Evolutionary conservation across 2,888 invertebrate genomes (phyloP), one percentile per base, ranked within the genome.

Genomic region (Protophormia terraenovae): DNA sequence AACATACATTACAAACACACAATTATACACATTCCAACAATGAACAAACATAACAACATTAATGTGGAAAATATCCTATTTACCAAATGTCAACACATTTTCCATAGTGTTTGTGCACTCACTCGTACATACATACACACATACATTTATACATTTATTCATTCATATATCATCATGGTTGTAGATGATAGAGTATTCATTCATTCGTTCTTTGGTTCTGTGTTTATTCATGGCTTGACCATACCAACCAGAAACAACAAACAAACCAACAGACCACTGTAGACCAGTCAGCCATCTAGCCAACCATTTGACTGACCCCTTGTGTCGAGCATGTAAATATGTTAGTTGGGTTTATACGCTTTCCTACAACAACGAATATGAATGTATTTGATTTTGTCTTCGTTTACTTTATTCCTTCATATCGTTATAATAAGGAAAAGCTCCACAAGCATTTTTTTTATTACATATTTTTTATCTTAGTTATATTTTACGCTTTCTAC

Each of bases 21-120:
- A 19, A 35, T 27, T 53, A 45, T 53, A 10, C 32, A 47, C 41
- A 79, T 22, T 22, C 32, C 47, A 16, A 67, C 27, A 45, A 41
- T 12, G 24, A 41, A 58, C 22, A 32, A 22, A 35, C 64, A 55
- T 12, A n/a, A 22, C 24, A 81, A 16, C 67, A 67, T 38, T 12
- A 60, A 14, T 35, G 29, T 62, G 67, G 41, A 53, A 45, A 75
- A 72, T 24, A 76, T 67, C 24, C 73, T 64, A 82, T 79, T 82
- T 71, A 79, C 38, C 75, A 85, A 79, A 82, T 75, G 78, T 66
- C 82, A 85, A 79, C 85, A 82, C 64, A 85, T 82, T 79, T 73
- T 55, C 38, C 50, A 50, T 69, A 47, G 41, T 60, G 55, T 38
- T 53, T 41, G 50, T 14, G n/a, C 19, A 45, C 32, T n/a, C n/a